Percentiles rank a stretch among this genome's conserved stretches.
Conservation (phyloP, 2,113 vertebrate species). For the Myotis brandtii region DNA sequence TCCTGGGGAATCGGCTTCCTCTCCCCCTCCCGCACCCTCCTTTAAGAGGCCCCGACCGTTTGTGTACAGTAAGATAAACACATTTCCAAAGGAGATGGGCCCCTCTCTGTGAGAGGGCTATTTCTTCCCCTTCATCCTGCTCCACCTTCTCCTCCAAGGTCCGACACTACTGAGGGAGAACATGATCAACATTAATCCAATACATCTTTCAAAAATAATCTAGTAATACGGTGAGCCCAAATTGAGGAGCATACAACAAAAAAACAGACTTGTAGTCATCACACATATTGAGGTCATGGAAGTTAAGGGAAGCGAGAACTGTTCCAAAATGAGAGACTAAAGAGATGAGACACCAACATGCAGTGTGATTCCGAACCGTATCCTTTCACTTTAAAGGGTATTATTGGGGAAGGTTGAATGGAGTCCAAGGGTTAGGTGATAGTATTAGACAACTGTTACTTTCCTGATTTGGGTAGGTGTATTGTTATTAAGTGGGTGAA, state of each 20-base stretch:
- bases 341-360: background rate
- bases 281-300: background rate
- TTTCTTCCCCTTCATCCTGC: slow-evolving; percentile 41
- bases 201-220: background rate
- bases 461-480: slow-evolving; percentile 3
- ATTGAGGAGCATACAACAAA: background rate
- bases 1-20: slow-evolving; percentile 68
- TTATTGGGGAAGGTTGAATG: background rate
- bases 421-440: background rate
- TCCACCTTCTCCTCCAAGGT: background rate
- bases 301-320: background rate
- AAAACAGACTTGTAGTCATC: background rate
- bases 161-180: slow-evolving; percentile 25
- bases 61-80: slow-evolving; percentile 71
- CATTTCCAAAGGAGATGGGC: background rate
- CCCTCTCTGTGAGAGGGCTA: slow-evolving; percentile 3
- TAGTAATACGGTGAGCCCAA: background rate
- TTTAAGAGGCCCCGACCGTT: background rate
- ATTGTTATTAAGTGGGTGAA: background rate
- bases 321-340: background rate
- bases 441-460: background rate
- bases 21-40: background rate
- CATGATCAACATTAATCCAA: background rate
- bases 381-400: background rate
- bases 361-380: background rate